Percentiles rank a stretch among this genome's conserved stretches.
phyloP scores from a whole-genome alignment of 2,888 invertebrate genomes.

The Hermaeophaga mercurialis region DNA sequence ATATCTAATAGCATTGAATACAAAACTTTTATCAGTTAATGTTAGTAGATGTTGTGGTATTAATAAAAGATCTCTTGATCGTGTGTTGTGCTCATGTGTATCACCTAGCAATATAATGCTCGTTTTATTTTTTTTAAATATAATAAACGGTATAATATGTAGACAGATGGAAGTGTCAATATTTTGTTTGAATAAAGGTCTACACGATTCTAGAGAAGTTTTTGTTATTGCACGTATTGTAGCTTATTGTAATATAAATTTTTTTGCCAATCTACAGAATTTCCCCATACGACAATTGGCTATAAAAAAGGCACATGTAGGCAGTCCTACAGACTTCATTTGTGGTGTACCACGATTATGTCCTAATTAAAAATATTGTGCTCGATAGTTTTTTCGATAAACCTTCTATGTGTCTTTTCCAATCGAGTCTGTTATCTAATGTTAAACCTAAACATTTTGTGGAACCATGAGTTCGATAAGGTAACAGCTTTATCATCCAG shows the following conservation, averaged over 20 bases:
- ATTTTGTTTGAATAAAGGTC: too few species aligned
- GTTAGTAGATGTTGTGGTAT: too few species aligned
- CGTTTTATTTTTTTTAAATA: background rate
- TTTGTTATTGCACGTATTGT: background rate
- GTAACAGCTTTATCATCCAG: background rate
- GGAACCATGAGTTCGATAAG: background rate
- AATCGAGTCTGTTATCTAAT: constrained; percentile 6
- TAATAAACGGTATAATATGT: background rate
- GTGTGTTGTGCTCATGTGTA: background rate
- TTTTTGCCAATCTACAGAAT: background rate
- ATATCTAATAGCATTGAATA: too few species aligned
- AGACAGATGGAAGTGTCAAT: background rate
- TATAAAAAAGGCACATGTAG: too few species aligned
- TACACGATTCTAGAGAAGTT: background rate
- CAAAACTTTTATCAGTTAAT: too few species aligned
- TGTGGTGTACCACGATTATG: background rate
- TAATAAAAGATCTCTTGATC: too few species aligned
- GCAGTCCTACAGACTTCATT: too few species aligned
- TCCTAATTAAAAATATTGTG: background rate
- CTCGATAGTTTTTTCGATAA: background rate
- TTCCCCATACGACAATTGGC: background rate
- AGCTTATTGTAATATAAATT: background rate
- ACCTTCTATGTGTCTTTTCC: background rate
- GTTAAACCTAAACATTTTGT: constrained; percentile 20
- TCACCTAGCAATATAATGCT: background rate